Evolutionary conservation across 2,113 vertebrate species (phyloP), one percentile per base, ranked within the genome.

Genomic region (Bettongia penicillata): DNA sequence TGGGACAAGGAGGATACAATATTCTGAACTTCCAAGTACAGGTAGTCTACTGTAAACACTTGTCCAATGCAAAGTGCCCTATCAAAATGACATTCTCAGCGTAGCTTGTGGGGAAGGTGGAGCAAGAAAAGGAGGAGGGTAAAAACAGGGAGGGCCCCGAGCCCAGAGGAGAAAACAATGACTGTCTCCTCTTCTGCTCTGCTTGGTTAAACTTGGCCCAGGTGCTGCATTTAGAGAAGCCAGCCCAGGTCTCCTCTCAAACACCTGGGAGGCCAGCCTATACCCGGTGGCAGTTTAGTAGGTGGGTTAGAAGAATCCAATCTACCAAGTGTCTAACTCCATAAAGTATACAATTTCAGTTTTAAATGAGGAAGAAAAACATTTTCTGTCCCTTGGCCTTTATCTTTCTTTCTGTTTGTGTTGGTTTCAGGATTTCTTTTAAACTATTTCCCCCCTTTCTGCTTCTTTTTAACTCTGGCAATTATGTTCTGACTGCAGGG

Each of bases 171-270:
- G 96, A 96, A 68, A 84, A 50, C 55, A 95, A 92, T 16, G 19
- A 90, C 57, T 91, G 50, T 90, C 89, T 89, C 84, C 47, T 92
- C 94, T 97, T 68, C 93, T 26, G 19, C 47, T 96, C 92, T 93
- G 95, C 96, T 98, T 96, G 97, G 96, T 96, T 95, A 96, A 97
- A 97, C 92, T 93, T 98, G 98, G 93, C 96, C 96, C 52, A 96
- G 97, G 95, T 55, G 55, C 93, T 93, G 97, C 97, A 97, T 97
- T 97, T 55, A 94, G 93, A 97, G 51, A 96, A 95, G 96, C 95
- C 96, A 22, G 95, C 91, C 95, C 95, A 94, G 93, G 96, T 57
- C 89, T 98, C 98, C 97, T 96, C 96, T 96, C 98, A 98, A 97
- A 94, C 98, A 97, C 96, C 98, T 98, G 96, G 95, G 97, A 98